Percentiles rank a stretch among this genome's conserved stretches.
Conservation (phyloP, 2,888 invertebrate species). For the Acleris cristana region DNA sequence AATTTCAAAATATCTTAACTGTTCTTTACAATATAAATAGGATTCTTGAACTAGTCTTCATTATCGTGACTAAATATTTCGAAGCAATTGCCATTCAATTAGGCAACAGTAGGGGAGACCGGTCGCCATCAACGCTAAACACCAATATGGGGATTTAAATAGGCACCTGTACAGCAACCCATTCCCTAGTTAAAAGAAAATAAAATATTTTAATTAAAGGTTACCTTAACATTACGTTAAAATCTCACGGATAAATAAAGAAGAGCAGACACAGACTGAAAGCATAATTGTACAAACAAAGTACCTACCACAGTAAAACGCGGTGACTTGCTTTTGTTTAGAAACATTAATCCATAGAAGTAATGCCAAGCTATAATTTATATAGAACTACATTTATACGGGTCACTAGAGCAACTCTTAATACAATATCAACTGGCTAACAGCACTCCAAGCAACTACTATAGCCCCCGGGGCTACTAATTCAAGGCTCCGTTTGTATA, state of each 20-base stretch:
- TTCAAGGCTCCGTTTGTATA: slow-evolving; percentile 6
- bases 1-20: no score
- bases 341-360: slow-evolving; percentile 12
- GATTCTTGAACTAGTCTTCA: no score
- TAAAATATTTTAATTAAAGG: no score
- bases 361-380: slow-evolving; percentile 18
- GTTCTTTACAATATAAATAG: no score
- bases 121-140: no score
- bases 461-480: slow-evolving; percentile 17
- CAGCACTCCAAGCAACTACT: slow-evolving; percentile 16
- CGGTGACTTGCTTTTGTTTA: slow-evolving; percentile 23
- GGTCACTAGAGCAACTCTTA: slow-evolving; percentile 21
- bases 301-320: slow-evolving; percentile 1
- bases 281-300: slow-evolving; percentile 2
- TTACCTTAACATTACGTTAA: background rate
- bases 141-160: no score
- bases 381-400: slow-evolving; percentile 19
- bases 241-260: background rate
- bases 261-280: background rate
- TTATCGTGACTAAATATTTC: no score
- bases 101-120: no score
- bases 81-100: no score
- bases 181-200: no score
- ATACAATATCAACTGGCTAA: slow-evolving; percentile 20
- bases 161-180: no score